Evolutionary conservation across 2,113 vertebrate genomes (phyloP), one percentile per base, ranked within the genome.

Genomic region (Dermatemys mawii): DNA sequence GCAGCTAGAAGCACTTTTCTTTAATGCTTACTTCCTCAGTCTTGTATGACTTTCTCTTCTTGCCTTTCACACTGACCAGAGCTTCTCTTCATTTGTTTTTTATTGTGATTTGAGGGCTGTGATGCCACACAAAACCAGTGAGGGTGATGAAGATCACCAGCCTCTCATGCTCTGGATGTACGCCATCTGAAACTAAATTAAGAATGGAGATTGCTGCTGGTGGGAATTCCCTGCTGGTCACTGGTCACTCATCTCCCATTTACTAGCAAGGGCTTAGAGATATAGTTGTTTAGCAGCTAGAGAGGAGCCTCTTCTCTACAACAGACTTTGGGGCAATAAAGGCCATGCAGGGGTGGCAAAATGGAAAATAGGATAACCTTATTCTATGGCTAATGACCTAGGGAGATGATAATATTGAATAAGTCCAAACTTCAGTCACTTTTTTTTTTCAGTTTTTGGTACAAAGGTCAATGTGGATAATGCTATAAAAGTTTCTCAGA

Each of bases 121-220:
- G 5, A 81, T 70, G 83, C 63, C 79, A 38, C 85, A 81, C 0
- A 1, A 55, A 51, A 81, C 27, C 81, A 88, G 57, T 75, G 91
- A 86, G 93, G 92, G 89, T 86, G 38, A 92, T 90, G 79, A 89
- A 92, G 10, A 92, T 88, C 78, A 91, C 27, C 55, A 82, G 35
- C 14, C 87, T 92, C 87, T 89, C n/a, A 54, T 95, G 90, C 16
- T 19, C 29, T 88, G 81, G 32, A 26, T 38, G 9, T 44, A 44
- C 17, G 10, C 38, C 8, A 8, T 84, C 90, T 82, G n/a, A 91
- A 93, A 95, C 92, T 38, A 81, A 51, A 78, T 12, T 88, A 57
- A 57, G 89, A 93, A 46, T 11, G 84, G 75, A 81, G 57, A 32
- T 93, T 88, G 60, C 38, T 44, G 24, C 70, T 75, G 11, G n/a